A percentile compares a stretch with the other conserved stretches of the same genome.
These are phyloP conservation scores for Bathynomus jamesi DNA, from an alignment of 1,140 invertebrate genomes.

Conservation along the genomic window DNA sequence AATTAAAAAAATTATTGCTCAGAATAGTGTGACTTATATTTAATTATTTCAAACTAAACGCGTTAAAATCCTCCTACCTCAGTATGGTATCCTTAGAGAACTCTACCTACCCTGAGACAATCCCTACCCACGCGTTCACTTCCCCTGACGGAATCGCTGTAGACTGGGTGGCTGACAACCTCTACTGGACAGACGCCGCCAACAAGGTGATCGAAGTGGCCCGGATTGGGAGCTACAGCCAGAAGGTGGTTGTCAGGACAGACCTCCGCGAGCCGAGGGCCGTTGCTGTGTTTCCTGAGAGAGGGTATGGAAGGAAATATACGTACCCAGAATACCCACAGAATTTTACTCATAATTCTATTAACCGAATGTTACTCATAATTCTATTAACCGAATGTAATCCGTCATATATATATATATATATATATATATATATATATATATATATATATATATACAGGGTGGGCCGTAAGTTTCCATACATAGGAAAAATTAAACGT, in stretches of 20 bases:
- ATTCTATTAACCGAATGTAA: too few species aligned
- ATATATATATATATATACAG: slow-evolving; percentile 3
- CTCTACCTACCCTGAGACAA: slow-evolving; percentile 23
- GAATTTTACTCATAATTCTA: too few species aligned
- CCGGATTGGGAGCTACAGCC: slow-evolving; percentile 67
- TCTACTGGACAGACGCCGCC: slow-evolving; percentile 93
- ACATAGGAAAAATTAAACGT: too few species aligned
- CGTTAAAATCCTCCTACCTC: slow-evolving; percentile 45
- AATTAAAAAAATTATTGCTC: too few species aligned
- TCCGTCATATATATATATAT: slow-evolving; percentile 4
- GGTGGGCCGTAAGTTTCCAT: not conserved
- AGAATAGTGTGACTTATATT: too few species aligned
- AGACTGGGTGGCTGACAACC: slow-evolving; percentile 85
- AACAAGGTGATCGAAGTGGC: slow-evolving; percentile 83
- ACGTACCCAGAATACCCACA: too few species aligned
- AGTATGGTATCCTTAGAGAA: slow-evolving; percentile 74
- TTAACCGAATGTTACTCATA: too few species aligned
- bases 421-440: slow-evolving; percentile 2
- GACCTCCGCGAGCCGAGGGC: slow-evolving; percentile 69
- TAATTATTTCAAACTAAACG: too few species aligned
- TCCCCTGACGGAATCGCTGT: slow-evolving; percentile 83
- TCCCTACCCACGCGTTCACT: slow-evolving; percentile 14
- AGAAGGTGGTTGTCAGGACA: slow-evolving; percentile 77
- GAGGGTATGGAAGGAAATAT: slow-evolving; percentile 62
- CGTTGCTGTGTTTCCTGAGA: slow-evolving; percentile 70